Percentiles rank a stretch among this genome's conserved stretches.
phyloP scores from a whole-genome alignment of 2,888 invertebrate genomes.

The Sesia bembeciformis region DNA sequence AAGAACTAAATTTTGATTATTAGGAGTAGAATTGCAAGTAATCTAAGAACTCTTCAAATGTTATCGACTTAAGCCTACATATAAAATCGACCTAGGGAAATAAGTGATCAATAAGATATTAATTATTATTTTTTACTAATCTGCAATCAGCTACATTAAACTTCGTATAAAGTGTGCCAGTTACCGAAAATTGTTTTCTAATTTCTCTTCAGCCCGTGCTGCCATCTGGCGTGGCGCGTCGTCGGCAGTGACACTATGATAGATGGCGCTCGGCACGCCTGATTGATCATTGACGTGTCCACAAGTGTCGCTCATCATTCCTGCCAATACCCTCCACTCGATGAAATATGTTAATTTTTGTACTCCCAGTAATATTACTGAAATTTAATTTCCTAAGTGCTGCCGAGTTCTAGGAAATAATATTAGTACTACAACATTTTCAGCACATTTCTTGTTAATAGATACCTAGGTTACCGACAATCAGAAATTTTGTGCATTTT shows the following conservation, averaged over 20 bases:
- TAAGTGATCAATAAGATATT: background rate
- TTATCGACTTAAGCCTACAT: no score
- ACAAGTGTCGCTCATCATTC: conserved; percentile 6
- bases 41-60: no score
- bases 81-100: background rate
- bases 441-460: no score
- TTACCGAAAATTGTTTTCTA: conserved; percentile 59
- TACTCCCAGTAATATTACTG: no score
- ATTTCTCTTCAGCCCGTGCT: conserved; percentile 50
- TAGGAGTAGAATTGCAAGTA: no score
- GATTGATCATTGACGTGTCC: conserved; percentile 65
- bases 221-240: conserved; percentile 58
- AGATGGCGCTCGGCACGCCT: conserved; percentile 61
- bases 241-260: conserved; percentile 58
- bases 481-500: no score
- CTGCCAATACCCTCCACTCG: background rate
- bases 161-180: conserved; percentile 5
- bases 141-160: background rate
- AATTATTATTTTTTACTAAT: background rate
- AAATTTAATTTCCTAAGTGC: no score
- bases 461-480: no score
- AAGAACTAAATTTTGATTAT: no score
- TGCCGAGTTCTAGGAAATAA: no score
- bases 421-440: no score
- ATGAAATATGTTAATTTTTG: background rate